Evolutionary conservation across 2,113 vertebrate species (phyloP).

Genomic region (Edolisoma coerulescens): DNA sequence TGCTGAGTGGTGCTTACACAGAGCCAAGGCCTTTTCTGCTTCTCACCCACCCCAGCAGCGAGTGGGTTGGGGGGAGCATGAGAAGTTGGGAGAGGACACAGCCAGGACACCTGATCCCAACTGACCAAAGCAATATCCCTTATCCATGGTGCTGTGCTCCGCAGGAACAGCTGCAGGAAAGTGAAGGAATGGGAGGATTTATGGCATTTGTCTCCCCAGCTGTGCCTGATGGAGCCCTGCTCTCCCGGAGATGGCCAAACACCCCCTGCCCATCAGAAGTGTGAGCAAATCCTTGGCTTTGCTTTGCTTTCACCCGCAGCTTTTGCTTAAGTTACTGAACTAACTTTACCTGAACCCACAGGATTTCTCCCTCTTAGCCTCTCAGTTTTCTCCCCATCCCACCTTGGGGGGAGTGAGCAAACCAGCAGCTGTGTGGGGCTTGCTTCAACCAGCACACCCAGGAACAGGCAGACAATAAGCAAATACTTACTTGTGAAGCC

Average conservation of each 20-base stretch:
- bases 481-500: conserved; percentile 77
- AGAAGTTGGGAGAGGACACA: accelerated
- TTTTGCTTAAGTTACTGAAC: background rate
- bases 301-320: background rate
- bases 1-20: background rate
- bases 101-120: background rate
- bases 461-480: conserved; percentile 15
- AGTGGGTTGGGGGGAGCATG: background rate
- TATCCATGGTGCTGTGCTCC: background rate
- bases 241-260: background rate
- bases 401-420: background rate
- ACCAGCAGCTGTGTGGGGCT: background rate
- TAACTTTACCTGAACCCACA: background rate
- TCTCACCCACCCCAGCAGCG: background rate
- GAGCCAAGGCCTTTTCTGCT: background rate
- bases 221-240: background rate
- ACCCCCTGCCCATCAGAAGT: background rate
- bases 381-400: background rate
- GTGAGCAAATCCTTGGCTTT: background rate
- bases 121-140: background rate
- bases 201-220: background rate
- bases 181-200: background rate
- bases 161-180: background rate
- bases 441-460: background rate
- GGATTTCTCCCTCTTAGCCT: background rate